Percentiles rank a stretch among this genome's conserved stretches.
Evolutionary conservation across 2,797 vertebrate genomes (phyloP).

Genomic region (Thripadectes ignobilis): DNA sequence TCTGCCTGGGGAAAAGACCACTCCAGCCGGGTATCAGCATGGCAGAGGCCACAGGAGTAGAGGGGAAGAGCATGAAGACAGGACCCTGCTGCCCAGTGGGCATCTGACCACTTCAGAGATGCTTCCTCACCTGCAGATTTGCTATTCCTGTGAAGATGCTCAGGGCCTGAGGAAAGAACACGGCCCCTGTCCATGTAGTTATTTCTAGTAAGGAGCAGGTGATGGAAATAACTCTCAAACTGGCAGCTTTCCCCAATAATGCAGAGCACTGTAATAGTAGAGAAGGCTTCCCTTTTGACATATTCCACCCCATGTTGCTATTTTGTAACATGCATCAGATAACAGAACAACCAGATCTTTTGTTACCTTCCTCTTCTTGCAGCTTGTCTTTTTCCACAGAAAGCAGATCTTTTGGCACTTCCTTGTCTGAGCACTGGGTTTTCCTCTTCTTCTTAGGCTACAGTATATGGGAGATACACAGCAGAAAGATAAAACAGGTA

Average conservation of each 20-base stretch:
- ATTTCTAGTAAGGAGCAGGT: rapidly evolving
- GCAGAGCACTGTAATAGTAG: neutral
- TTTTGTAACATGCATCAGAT: neutral
- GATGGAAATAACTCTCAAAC: neutral
- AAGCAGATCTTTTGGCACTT: neutral
- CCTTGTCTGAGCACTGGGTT: constrained; percentile 11
- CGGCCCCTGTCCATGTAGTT: rapidly evolving
- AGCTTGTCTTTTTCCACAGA: constrained; percentile 32
- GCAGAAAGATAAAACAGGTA: neutral
- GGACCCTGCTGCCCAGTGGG: neutral
- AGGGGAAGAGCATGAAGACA: neutral
- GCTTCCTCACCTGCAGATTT: neutral
- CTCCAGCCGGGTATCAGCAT: neutral
- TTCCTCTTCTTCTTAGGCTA: constrained; percentile 60
- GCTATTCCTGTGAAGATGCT: neutral
- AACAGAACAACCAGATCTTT: neutral
- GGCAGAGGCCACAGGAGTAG: neutral
- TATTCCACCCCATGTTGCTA: neutral
- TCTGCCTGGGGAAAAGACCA: neutral
- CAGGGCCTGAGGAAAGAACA: neutral
- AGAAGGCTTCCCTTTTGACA: neutral
- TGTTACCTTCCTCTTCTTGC: constrained; percentile 56
- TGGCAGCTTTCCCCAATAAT: neutral
- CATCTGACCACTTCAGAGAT: neutral
- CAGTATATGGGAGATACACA: neutral